Evolutionary conservation across 2,797 vertebrate species (phyloP), one percentile per base, ranked within the genome.

Genomic region (Sylvia borin): DNA sequence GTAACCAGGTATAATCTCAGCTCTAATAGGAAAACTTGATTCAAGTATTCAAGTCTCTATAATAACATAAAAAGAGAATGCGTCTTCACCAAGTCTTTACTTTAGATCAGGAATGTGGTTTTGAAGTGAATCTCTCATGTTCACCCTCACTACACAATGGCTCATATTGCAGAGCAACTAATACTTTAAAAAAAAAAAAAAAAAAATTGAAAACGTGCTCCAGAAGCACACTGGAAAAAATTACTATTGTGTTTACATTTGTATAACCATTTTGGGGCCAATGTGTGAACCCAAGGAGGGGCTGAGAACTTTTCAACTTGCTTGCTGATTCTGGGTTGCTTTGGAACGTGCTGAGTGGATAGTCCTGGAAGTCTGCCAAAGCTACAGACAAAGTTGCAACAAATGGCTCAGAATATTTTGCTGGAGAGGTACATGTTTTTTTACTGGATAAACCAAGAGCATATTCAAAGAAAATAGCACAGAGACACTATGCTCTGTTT

Each of bases 341-440:
- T 90, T 95, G 84, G 76, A 92, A 74, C 5, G 14, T 71, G 67
- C 45, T 71, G 84, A 78, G 88, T 53, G 75, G 68, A 85, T 54
- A 67, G 13, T 14, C 22, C 50, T 76, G 93, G 78, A 89, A 54
- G 31, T 13, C 84, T 82, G 91, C 74, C 87, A 85, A 34, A 81
- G 13, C 38, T 67, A 34, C 43, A 72, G 67, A 47, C 60, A 27
- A 88, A 85, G 48, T 51, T 92, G 74, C 74, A 85, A 64, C 60
- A 81, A 91, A 79, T 29, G 40, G 64, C 48, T 89, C 72, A n/a
- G 85, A 77, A 40, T 80, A 51, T 87, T 91, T 92, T 95, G 24
- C 60, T 90, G 87, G 55, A 89, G 71, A 92, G 60, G 24, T 76
- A 70, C 5, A 5, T 68, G 24, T 68, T 85, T 57, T 93, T 94